Conservation (phyloP, 1,140 invertebrate genomes). For the Palaemon carinicauda region DNA sequence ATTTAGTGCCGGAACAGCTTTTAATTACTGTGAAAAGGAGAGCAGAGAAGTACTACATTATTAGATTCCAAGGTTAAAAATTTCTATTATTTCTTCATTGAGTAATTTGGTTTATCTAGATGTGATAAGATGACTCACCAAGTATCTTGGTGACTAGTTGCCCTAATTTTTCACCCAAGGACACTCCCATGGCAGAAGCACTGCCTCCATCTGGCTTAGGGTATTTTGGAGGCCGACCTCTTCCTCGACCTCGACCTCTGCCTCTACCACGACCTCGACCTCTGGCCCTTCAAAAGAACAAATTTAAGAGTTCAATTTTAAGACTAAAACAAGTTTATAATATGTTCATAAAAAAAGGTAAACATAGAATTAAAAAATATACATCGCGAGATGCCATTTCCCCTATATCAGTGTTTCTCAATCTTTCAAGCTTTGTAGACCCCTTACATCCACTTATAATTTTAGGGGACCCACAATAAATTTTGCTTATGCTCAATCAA, state of each 20-base stretch:
- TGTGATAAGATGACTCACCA: not conserved
- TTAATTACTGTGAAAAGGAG: no score
- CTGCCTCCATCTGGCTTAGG: not conserved
- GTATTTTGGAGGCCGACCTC: constrained; percentile 19
- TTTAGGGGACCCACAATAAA: no score
- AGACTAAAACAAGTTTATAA: not conserved
- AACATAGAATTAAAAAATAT: no score
- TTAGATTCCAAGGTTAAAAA: no score
- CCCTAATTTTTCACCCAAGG: constrained; percentile 19
- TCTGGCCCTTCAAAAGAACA: not conserved
- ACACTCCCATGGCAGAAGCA: not conserved
- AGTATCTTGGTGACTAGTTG: constrained; percentile 29
- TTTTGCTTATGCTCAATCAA: no score
- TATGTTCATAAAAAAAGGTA: not conserved
- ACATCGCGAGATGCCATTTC: no score
- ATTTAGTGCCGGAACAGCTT: no score
- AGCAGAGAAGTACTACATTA: no score
- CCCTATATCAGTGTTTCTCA: no score
- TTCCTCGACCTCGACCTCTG: constrained; percentile 4
- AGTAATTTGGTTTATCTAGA: not conserved
- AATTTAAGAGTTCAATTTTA: not conserved
- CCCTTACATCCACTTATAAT: no score
- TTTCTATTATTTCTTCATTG: no score
- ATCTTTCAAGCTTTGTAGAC: no score
- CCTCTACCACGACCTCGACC: constrained; percentile 19